These are phyloP conservation scores for Acrocyrtus sp. DNA, from an alignment of 2,888 invertebrate species.

Conservation along the genomic window DNA sequence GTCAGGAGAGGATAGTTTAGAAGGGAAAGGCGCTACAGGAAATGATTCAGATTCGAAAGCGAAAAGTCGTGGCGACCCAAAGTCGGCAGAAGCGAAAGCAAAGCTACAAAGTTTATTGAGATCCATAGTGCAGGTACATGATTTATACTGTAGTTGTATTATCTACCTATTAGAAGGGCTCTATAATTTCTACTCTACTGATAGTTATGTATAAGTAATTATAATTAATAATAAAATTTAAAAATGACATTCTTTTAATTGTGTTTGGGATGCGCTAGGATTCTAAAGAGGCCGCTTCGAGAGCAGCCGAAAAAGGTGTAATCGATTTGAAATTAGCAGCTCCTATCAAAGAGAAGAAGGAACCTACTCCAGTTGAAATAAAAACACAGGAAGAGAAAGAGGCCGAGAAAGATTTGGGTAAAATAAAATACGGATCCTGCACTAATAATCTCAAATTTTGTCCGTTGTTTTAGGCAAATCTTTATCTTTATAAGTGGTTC, in stretches of 20 bases:
- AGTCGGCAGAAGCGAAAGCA: constrained; percentile 23
- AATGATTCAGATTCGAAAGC: too few relatives aligned
- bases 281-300: constrained; percentile 6
- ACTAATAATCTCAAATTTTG: too few relatives aligned
- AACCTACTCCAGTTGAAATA: not conserved
- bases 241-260: not conserved
- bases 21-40: too few relatives aligned
- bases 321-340: constrained; percentile 36
- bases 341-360: constrained; percentile 11
- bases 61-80: too few relatives aligned
- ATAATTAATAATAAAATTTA: not conserved
- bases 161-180: too few relatives aligned
- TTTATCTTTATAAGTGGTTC: not conserved
- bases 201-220: not conserved
- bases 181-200: not conserved
- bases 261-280: not conserved
- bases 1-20: too few relatives aligned
- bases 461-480: not conserved
- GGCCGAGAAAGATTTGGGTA: constrained; percentile 25
- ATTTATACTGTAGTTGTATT: not conserved
- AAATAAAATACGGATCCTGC: too few relatives aligned
- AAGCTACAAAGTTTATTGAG: constrained; percentile 35
- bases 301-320: constrained; percentile 1
- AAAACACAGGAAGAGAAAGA: constrained; percentile 15
- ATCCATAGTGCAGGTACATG: constrained; percentile 42